Conservation (phyloP, 2,113 vertebrate genomes). For the Ammodytes dubius region DNA sequence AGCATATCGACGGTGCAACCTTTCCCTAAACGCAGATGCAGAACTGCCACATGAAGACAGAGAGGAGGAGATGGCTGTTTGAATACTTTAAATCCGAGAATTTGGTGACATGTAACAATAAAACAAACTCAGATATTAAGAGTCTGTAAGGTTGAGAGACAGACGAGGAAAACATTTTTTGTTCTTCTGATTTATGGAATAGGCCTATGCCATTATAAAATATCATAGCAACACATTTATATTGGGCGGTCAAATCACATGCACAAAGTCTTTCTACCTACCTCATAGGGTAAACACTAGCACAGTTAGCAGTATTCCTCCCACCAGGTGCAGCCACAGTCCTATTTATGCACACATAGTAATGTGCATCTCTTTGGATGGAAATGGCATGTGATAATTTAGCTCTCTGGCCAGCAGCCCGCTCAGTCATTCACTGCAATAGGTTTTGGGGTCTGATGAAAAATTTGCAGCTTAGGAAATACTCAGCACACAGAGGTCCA, state of each 20-base stretch:
- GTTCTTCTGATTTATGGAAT: neutral
- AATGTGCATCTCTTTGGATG: slow-evolving; percentile 21
- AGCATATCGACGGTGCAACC: neutral
- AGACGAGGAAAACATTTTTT: neutral
- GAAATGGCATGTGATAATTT: slow-evolving; percentile 32
- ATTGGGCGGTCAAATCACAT: neutral
- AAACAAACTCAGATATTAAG: neutral
- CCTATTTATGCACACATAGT: slow-evolving; percentile 20
- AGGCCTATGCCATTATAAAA: neutral
- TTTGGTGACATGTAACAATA: neutral
- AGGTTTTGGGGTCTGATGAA: neutral
- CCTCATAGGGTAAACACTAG: neutral
- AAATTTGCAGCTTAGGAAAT: neutral
- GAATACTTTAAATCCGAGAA: neutral
- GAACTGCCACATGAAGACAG: neutral
- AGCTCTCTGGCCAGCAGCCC: slow-evolving; percentile 8
- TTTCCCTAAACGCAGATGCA: neutral
- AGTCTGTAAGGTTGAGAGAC: neutral
- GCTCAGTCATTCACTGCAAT: neutral
- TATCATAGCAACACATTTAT: neutral
- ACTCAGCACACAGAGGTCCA: neutral
- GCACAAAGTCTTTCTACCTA: neutral
- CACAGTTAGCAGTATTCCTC: slow-evolving; percentile 1
- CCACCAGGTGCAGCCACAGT: slow-evolving; percentile 21
- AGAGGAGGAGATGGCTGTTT: neutral